phyloP scores from a whole-genome alignment of 1,140 invertebrate species.

The Caenorhabditis briggsae region DNA sequence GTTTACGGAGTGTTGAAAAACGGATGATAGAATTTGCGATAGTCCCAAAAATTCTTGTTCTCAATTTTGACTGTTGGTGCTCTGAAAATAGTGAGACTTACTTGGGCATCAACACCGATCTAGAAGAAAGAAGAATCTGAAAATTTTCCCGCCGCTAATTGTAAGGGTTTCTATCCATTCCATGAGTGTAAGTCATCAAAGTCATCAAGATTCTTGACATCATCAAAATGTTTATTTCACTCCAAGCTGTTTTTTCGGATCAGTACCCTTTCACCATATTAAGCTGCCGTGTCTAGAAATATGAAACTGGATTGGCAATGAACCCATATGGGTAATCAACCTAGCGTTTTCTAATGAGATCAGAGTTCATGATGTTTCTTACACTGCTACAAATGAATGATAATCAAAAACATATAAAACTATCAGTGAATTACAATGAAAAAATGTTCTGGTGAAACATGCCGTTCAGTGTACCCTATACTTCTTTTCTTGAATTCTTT shows the following conservation, averaged over 20 bases:
- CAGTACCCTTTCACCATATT: slow-evolving; percentile 25
- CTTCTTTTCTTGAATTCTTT: no score
- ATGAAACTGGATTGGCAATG: slow-evolving; percentile 30
- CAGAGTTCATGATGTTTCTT: slow-evolving; percentile 4
- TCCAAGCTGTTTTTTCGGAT: slow-evolving; percentile 19
- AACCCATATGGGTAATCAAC: slow-evolving; percentile 1
- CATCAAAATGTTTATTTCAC: neutral
- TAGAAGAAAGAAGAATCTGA: no score
- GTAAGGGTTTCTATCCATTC: no score
- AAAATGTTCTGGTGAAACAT: neutral
- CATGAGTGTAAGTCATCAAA: no score
- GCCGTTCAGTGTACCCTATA: neutral
- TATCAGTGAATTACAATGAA: neutral
- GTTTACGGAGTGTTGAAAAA: no score
- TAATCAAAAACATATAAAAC: neutral
- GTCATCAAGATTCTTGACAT: neutral
- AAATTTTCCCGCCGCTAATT: no score
- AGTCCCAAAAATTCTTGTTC: no score
- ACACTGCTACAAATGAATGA: neutral
- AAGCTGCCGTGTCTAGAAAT: neutral
- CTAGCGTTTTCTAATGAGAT: neutral
- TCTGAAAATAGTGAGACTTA: no score
- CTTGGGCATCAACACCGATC: no score
- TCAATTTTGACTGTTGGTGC: no score
- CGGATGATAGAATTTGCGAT: no score